A percentile compares a stretch with the other conserved stretches of the same genome.
Conservation (phyloP, 2,888 invertebrate species). For the Amphipyra tragopoginis region DNA sequence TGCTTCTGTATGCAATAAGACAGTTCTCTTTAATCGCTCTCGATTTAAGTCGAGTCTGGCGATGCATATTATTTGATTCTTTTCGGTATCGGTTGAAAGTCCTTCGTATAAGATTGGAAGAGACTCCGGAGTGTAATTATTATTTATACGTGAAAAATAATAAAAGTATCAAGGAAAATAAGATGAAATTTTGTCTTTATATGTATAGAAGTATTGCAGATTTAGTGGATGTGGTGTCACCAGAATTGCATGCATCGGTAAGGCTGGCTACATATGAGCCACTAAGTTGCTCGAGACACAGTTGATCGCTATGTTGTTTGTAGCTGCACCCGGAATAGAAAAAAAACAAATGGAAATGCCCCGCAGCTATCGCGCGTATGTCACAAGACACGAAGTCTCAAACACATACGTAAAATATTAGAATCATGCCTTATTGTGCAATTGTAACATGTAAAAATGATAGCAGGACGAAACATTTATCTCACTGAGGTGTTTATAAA, state of each 20-base stretch:
- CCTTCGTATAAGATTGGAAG: conserved; percentile 74
- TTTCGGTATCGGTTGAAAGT: conserved; percentile 75
- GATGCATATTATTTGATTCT: conserved; percentile 76
- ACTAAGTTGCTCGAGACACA: no score
- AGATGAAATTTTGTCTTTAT: conserved; percentile 71
- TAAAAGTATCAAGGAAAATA: conserved; percentile 73
- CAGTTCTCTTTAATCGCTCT: conserved; percentile 74
- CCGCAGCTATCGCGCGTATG: no score
- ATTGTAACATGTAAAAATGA: no score
- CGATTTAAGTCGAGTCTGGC: conserved; percentile 81
- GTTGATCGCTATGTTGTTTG: no score
- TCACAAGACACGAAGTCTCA: no score
- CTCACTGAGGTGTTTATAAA: no score
- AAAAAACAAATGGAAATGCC: no score
- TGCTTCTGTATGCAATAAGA: conserved; percentile 66
- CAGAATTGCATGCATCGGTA: conserved; percentile 80
- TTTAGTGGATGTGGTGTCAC: conserved; percentile 73
- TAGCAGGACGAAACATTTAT: no score
- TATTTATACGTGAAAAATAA: conserved; percentile 77
- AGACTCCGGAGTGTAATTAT: conserved; percentile 68
- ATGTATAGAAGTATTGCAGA: conserved; percentile 79
- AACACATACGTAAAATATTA: no score
- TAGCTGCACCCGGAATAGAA: no score
- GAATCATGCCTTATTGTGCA: no score
- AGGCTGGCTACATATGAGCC: conserved; percentile 37